phyloP scores from a whole-genome alignment of 2,888 invertebrate genomes.

The Baronia brevicornis region DNA sequence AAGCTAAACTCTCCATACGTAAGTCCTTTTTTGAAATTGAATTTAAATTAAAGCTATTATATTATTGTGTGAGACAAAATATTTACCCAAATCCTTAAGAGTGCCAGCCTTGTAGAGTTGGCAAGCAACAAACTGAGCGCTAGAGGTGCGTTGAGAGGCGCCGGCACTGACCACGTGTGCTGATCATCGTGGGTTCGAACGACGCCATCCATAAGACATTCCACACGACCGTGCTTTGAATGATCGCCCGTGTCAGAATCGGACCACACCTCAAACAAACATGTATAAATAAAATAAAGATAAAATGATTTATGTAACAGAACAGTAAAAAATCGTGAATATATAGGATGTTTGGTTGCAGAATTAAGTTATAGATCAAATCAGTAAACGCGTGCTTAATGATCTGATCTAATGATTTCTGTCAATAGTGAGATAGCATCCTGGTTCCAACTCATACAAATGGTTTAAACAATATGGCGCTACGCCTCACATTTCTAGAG shows the following conservation, averaged over 20 bases:
- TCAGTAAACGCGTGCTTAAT: too few relatives aligned
- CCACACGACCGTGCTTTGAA: constrained; percentile 74
- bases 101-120: constrained; percentile 69
- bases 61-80: not conserved
- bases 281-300: not conserved
- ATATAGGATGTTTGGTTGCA: too few relatives aligned
- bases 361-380: too few relatives aligned
- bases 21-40: too few relatives aligned
- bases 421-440: too few relatives aligned
- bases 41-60: not conserved
- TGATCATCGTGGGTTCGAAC: constrained; percentile 85
- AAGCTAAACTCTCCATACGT: too few relatives aligned
- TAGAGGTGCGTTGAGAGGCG: constrained; percentile 75
- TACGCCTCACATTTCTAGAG: too few relatives aligned
- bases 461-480: too few relatives aligned
- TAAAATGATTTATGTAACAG: not conserved
- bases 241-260: constrained; percentile 74
- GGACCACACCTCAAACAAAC: constrained; percentile 74
- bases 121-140: constrained; percentile 77
- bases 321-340: too few relatives aligned
- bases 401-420: too few relatives aligned
- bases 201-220: constrained; percentile 81
- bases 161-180: constrained; percentile 85
- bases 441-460: too few relatives aligned
- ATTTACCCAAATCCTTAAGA: constrained; percentile 83